Base-by-base conservation (phyloP, 2,888 invertebrate genomes). In the Dusona sp. region DNA sequence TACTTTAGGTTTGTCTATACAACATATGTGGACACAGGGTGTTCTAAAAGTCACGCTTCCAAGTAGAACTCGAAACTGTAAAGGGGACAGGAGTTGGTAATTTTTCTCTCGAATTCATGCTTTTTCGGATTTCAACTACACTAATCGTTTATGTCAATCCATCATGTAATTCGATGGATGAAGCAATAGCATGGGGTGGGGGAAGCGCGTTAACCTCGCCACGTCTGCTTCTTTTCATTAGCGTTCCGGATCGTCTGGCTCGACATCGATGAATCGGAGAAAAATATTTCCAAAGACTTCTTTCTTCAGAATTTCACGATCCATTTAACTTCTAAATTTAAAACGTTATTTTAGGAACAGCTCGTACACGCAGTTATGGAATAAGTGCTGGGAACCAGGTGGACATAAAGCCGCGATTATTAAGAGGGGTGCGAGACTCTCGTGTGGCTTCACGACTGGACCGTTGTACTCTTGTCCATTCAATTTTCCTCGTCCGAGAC, bases 391-490 rank as follows among this genome's bases (percentile, higher is more conserved):
- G 13, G 72, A 33, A 54, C 33, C 19, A 73, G 51, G 72, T 29
- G 33, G 9, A 8, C 51, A 51, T 72, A 73, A 38, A 73, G 13
- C 16, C 33, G 45, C 45, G 29, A 75, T 75, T 61, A 64, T 57
- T 57, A 57, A 75, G 45, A 61, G 74, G 42, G 61, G 61, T 38
- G 72, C 54, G 72, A 22, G 57, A 36, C 54, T 38, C 13, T 22
- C 16, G 9, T 54, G 45, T 45, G 45, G 45, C 45, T 45, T 45
- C 45, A 45, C 16, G 45, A 45, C 45, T n/a, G 22, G 19, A 36
- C 42, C 67, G 42, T 67, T 67, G 67, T 67, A 8, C 33, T 25
- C 38, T n/a, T n/a, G 38, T 54, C 54, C 73, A 33, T 42, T 75
- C 75, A 45, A 64, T 45, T 64, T 42, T 11, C 16, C 64, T 29